A percentile compares a stretch with the other conserved stretches of the same genome.
These are phyloP conservation scores for Dendrolimus pini DNA, from an alignment of 2,888 invertebrate genomes.

Conservation along the genomic window DNA sequence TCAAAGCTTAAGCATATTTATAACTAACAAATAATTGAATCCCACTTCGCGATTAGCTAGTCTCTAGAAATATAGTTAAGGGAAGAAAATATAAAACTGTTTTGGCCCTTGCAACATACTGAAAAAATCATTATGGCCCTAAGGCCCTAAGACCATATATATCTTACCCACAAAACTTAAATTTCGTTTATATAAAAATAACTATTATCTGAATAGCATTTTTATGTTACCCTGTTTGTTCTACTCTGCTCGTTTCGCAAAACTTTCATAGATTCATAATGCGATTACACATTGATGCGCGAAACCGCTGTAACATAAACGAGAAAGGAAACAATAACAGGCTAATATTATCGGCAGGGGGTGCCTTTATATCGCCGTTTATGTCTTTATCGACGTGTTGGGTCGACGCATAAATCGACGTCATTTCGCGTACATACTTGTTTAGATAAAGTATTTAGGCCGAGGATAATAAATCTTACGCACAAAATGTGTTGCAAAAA, in stretches of 20 bases:
- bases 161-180: too few relatives aligned
- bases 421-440: not conserved
- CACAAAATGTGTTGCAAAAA: slow-evolving; percentile 12
- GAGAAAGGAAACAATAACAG: slow-evolving; percentile 41
- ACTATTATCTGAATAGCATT: too few relatives aligned
- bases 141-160: too few relatives aligned
- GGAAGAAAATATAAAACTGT: too few relatives aligned
- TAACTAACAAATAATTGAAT: too few relatives aligned
- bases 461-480: not conserved
- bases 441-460: not conserved
- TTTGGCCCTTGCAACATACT: too few relatives aligned
- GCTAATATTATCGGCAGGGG: slow-evolving; percentile 41
- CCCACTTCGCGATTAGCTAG: too few relatives aligned
- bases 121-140: too few relatives aligned
- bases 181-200: too few relatives aligned
- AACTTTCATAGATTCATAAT: not conserved
- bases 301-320: slow-evolving; percentile 19
- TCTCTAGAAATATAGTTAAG: too few relatives aligned
- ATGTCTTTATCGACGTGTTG: slow-evolving; percentile 37
- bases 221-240: too few relatives aligned
- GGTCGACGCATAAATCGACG: not conserved
- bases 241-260: not conserved
- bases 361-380: slow-evolving; percentile 40
- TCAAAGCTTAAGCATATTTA: too few relatives aligned
- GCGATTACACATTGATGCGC: not conserved